A percentile compares a stretch with the other conserved stretches of the same genome.
Conservation (phyloP, 1,140 invertebrate genomes). For the Agraylea sexmaculata region DNA sequence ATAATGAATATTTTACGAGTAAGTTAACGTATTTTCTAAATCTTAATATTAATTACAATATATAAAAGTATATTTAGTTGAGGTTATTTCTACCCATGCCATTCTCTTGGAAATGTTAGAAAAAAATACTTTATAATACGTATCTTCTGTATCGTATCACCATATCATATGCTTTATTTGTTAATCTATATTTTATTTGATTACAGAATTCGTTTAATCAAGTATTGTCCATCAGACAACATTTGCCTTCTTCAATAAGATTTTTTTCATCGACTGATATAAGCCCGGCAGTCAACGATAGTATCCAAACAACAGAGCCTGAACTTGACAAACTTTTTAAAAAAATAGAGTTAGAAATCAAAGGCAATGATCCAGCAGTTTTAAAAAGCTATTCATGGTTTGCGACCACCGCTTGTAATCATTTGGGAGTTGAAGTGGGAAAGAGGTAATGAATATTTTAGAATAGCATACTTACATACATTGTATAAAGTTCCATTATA, state of each 20-base stretch:
- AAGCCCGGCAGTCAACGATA: not conserved
- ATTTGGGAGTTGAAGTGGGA: constrained; percentile 65
- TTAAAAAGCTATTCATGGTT: constrained; percentile 82
- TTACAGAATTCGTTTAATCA: constrained; percentile 15
- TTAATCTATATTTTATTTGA: too few species aligned
- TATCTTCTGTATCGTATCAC: too few species aligned
- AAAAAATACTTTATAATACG: too few species aligned
- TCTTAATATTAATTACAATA: too few species aligned
- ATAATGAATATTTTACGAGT: too few species aligned
- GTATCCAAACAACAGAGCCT: not conserved
- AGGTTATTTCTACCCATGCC: too few species aligned
- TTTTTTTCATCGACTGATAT: constrained; percentile 6
- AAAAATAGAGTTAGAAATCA: constrained; percentile 74
- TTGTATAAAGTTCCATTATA: constrained; percentile 8
- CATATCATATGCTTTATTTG: too few species aligned
- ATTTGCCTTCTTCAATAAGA: not conserved
- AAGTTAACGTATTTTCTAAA: too few species aligned
- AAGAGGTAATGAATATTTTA: constrained; percentile 48
- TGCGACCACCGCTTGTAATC: constrained; percentile 59
- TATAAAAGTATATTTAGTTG: too few species aligned
- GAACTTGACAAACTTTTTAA: constrained; percentile 69
- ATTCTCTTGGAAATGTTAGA: too few species aligned
- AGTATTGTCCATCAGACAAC: constrained; percentile 4
- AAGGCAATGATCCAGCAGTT: constrained; percentile 75
- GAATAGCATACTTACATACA: constrained; percentile 2